phyloP scores from a whole-genome alignment of 2,888 invertebrate species.

The Zygogramma bicolorata region DNA sequence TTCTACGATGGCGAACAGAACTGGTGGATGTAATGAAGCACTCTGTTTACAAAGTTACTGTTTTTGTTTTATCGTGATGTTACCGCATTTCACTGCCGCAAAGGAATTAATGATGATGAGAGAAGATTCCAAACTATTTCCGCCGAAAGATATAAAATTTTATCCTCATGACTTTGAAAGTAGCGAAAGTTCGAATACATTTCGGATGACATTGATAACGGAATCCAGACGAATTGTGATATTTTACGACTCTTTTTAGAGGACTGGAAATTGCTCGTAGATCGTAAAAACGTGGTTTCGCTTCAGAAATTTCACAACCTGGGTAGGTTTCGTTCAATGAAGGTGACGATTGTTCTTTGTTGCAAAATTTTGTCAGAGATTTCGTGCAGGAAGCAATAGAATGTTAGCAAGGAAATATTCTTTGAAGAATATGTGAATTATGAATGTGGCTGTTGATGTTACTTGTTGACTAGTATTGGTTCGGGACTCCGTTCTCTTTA shows the following conservation, averaged over 20 bases:
- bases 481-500: too few relatives aligned
- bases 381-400: not conserved
- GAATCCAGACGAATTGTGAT: conserved; percentile 7
- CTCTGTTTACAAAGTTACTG: not conserved
- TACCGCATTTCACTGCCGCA: too few relatives aligned
- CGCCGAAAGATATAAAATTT: not conserved
- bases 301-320: not conserved
- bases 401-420: too few relatives aligned
- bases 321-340: not conserved
- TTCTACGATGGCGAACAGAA: too few relatives aligned
- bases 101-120: not conserved
- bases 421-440: too few relatives aligned
- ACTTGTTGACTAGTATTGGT: too few relatives aligned
- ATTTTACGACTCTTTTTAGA: not conserved
- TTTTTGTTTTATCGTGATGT: too few relatives aligned
- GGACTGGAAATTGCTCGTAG: not conserved
- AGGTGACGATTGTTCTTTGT: not conserved
- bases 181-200: conserved; percentile 1
- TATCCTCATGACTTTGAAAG: not conserved
- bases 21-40: too few relatives aligned
- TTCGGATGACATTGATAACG: not conserved
- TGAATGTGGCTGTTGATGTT: too few relatives aligned
- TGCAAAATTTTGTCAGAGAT: not conserved
- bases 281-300: not conserved
- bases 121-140: not conserved